These are phyloP conservation scores for Drosophila nasuta DNA, from an alignment of 1,140 invertebrate species.

Conservation along the genomic window DNA sequence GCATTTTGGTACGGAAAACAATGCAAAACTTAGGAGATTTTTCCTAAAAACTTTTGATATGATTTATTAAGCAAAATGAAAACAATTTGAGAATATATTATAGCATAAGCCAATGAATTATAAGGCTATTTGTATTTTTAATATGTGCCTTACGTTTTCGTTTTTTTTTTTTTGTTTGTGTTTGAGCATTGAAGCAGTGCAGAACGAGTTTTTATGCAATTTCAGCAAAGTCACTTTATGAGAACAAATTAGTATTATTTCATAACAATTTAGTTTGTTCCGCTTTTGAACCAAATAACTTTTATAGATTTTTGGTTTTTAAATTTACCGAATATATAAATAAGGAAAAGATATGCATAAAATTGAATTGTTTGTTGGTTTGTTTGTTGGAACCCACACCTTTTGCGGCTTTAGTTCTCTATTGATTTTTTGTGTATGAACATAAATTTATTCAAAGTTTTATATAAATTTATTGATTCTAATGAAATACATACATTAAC, in stretches of 20 bases:
- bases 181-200: not conserved
- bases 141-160: not conserved
- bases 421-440: conserved; percentile 51
- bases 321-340: conserved; percentile 14
- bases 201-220: conserved; percentile 79
- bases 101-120: not conserved
- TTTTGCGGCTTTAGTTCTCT: conserved; percentile 68
- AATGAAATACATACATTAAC: conserved; percentile 70
- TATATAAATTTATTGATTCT: conserved; percentile 52
- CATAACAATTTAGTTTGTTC: conserved; percentile 48
- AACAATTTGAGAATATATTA: not conserved
- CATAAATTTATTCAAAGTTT: conserved; percentile 36
- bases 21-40: not conserved
- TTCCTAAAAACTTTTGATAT: not conserved
- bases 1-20: conserved; percentile 24
- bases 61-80: not conserved
- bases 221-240: conserved; percentile 67
- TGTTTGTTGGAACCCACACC: conserved; percentile 66
- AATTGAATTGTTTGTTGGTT: conserved; percentile 71
- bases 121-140: conserved; percentile 1
- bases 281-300: conserved; percentile 60
- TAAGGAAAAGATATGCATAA: conserved; percentile 46
- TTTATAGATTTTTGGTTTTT: conserved; percentile 58
- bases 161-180: not conserved
- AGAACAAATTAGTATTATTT: conserved; percentile 43